A percentile compares a stretch with the other conserved stretches of the same genome.
Conservation (phyloP, 2,888 invertebrate species). For the Lamellibrachia satsuma region DNA sequence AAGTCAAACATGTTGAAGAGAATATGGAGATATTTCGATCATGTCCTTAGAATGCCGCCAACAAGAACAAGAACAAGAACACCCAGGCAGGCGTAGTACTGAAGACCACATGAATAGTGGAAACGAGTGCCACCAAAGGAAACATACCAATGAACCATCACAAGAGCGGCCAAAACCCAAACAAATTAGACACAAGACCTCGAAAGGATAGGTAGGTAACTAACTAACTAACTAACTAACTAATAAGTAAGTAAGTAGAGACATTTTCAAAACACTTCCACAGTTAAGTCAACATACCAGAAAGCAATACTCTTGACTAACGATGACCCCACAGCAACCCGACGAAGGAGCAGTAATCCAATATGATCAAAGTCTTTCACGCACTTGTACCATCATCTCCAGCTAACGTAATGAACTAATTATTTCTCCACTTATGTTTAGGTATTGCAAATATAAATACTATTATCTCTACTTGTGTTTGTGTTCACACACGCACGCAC, state of each 20-base stretch:
- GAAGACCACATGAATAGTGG: too few species aligned
- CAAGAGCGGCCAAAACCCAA: too few species aligned
- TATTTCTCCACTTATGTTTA: not conserved
- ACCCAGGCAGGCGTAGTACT: too few species aligned
- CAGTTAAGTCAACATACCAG: not conserved
- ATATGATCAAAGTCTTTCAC: not conserved
- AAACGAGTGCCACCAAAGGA: too few species aligned
- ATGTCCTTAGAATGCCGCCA: too few species aligned
- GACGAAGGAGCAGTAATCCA: not conserved
- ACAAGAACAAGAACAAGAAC: too few species aligned
- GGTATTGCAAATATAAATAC: not conserved
- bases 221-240: not conserved
- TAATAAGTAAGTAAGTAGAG: not conserved
- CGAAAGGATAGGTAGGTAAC: not conserved
- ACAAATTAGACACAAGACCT: too few species aligned
- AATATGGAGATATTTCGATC: too few species aligned
- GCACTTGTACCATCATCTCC: not conserved
- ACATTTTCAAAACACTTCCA: too few species aligned
- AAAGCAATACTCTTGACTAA: not conserved
- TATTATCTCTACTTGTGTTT: not conserved
- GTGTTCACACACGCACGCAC: not conserved
- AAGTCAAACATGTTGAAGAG: too few species aligned
- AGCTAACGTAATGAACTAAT: not conserved
- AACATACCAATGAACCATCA: too few species aligned
- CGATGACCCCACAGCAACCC: not conserved